Percentiles rank a stretch among this genome's conserved stretches.
phyloP scores from a whole-genome alignment of 2,797 vertebrate genomes.

The Pseudocheirus occidentalis region DNA sequence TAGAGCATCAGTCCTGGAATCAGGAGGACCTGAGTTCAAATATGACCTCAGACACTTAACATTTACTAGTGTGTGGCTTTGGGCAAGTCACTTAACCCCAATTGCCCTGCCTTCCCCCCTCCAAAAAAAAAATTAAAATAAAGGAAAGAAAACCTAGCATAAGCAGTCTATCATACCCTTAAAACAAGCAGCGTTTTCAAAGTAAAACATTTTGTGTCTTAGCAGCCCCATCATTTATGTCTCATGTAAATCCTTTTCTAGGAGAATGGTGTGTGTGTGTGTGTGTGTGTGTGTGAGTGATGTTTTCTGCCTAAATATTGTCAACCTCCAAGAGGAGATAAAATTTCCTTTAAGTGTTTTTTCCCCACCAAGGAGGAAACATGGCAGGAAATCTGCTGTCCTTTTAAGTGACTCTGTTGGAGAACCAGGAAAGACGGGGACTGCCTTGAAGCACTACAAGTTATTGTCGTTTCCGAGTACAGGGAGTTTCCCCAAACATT shows the following conservation, averaged over 20 bases:
- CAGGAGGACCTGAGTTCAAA: too few species aligned
- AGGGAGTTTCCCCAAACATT: neutral
- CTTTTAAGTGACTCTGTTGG: constrained; percentile 50
- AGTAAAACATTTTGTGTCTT: neutral
- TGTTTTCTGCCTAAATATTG: constrained; percentile 36
- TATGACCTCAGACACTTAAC: too few species aligned
- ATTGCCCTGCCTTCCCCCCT: too few species aligned
- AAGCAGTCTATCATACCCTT: neutral
- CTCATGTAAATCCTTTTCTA: neutral
- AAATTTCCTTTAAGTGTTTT: constrained; percentile 20
- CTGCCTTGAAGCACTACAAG: neutral
- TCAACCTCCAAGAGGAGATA: constrained; percentile 34
- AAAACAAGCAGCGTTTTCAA: neutral
- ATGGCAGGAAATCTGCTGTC: constrained; percentile 20
- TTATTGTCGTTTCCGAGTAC: neutral
- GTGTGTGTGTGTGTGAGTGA: neutral
- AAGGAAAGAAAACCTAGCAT: neutral
- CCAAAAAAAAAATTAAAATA: too few species aligned
- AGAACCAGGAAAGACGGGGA: constrained; percentile 20
- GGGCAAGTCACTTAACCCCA: too few species aligned
- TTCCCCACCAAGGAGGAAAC: constrained; percentile 23
- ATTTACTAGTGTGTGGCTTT: too few species aligned
- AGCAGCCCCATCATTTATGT: neutral
- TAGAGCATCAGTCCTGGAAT: too few species aligned
- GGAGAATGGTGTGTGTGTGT: neutral